A percentile compares a stretch with the other conserved stretches of the same genome.
Evolutionary conservation across 2,113 vertebrate genomes (phyloP).

Genomic region (Romanogobio albipinnatus): DNA sequence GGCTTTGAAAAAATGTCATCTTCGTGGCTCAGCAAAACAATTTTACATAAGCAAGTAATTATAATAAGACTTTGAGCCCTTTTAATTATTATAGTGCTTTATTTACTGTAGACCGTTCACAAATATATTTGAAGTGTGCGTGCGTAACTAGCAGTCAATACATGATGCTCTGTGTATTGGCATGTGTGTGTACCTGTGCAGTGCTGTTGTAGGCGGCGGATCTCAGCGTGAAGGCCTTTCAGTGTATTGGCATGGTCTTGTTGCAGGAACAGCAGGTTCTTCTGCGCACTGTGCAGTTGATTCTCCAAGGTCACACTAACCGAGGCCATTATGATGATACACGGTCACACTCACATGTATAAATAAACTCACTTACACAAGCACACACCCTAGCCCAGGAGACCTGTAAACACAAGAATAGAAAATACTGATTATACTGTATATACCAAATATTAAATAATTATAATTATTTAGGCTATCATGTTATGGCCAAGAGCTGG

Average conservation of each 20-base stretch:
- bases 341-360: slow-evolving; percentile 41
- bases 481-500: no score
- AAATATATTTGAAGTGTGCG: not conserved
- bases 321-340: slow-evolving; percentile 82
- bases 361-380: slow-evolving; percentile 22
- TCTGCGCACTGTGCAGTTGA: slow-evolving; percentile 95
- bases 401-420: slow-evolving; percentile 52
- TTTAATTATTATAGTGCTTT: not conserved
- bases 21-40: not conserved
- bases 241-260: slow-evolving; percentile 90
- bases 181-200: slow-evolving; percentile 69
- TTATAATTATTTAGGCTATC: not conserved
- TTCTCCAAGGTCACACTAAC: slow-evolving; percentile 88
- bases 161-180: not conserved
- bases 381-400: slow-evolving; percentile 27
- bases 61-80: not conserved
- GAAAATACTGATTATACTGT: not conserved
- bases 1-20: not conserved
- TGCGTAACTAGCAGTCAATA: not conserved
- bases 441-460: not conserved
- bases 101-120: not conserved
- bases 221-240: slow-evolving; percentile 91
- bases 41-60: not conserved
- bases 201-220: slow-evolving; percentile 91
- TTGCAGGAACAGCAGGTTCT: slow-evolving; percentile 95